A percentile compares a stretch with the other conserved stretches of the same genome.
These are phyloP conservation scores for Exephanes ischioxanthus DNA, from an alignment of 2,888 invertebrate genomes.

Conservation along the genomic window DNA sequence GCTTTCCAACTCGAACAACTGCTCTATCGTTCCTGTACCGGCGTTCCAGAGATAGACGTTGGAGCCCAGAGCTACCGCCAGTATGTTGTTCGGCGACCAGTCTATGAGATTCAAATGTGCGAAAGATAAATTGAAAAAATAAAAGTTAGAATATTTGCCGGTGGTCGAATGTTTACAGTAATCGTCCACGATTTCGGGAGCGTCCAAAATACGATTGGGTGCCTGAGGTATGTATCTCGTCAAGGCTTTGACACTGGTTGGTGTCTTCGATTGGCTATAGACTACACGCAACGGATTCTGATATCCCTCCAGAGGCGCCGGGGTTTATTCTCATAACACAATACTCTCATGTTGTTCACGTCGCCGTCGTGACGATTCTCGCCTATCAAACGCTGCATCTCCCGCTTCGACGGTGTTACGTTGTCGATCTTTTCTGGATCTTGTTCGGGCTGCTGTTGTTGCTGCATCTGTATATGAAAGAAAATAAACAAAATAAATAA, in stretches of 20 bases:
- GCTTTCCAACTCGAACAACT: conserved; percentile 92
- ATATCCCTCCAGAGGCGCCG: conserved; percentile 95
- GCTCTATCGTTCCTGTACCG: conserved; percentile 95
- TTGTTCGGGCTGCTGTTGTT: conserved; percentile 84
- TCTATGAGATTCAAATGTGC: conserved; percentile 97
- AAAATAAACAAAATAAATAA: conserved; percentile 55
- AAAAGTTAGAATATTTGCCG: conserved; percentile 23
- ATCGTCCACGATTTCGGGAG: conserved; percentile 98
- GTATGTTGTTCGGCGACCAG: conserved; percentile 96
- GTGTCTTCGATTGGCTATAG: conserved; percentile 93
- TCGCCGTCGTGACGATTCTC: conserved; percentile 91
- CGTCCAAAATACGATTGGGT: conserved; percentile 98
- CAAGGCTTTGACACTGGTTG: conserved; percentile 90
- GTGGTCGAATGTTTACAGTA: conserved; percentile 90
- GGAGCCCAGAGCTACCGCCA: no score
- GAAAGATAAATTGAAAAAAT: conserved; percentile 65
- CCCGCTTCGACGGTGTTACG: conserved; percentile 87
- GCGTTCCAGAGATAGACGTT: no score
- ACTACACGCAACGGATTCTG: conserved; percentile 94
- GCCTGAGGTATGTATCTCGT: conserved; percentile 95
- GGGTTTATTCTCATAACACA: conserved; percentile 96
- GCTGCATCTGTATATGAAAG: conserved; percentile 70
- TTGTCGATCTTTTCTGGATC: conserved; percentile 84
- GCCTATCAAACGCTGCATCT: conserved; percentile 88
- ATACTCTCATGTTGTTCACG: conserved; percentile 89